Evolutionary conservation across 2,113 vertebrate genomes (phyloP).

Genomic region (Zeus faber): DNA sequence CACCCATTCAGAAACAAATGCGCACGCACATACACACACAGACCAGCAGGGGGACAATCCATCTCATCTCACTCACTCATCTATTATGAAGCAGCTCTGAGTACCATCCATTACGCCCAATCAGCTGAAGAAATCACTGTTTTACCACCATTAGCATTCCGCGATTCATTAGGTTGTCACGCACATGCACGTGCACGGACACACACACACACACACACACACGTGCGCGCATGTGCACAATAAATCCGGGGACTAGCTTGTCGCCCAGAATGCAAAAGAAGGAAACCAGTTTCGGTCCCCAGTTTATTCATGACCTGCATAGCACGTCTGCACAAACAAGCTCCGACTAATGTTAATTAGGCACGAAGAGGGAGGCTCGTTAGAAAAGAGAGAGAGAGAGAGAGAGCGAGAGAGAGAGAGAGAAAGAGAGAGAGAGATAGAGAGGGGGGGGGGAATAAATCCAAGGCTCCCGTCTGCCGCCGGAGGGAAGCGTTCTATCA

Average conservation of each 20-base stretch:
- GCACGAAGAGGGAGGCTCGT: slow-evolving; percentile 47
- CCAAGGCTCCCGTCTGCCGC: too few relatives aligned
- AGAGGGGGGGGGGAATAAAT: too few relatives aligned
- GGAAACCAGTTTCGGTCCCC: slow-evolving; percentile 61
- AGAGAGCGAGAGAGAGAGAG: neutral
- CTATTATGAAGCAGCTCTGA: slow-evolving; percentile 65
- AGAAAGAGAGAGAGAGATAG: too few relatives aligned
- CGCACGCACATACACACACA: neutral
- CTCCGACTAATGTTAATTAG: slow-evolving; percentile 69
- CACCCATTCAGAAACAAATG: neutral
- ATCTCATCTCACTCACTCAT: slow-evolving; percentile 35
- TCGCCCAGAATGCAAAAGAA: slow-evolving; percentile 47
- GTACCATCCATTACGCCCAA: slow-evolving; percentile 66
- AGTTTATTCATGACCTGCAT: slow-evolving; percentile 73
- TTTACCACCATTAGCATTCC: slow-evolving; percentile 63
- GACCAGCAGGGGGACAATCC: slow-evolving; percentile 34
- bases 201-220: too few relatives aligned
- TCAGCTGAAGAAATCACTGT: slow-evolving; percentile 67
- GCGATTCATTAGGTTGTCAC: slow-evolving; percentile 58
- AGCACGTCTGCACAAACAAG: slow-evolving; percentile 63
- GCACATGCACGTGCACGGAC: neutral
- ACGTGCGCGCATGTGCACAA: slow-evolving; percentile 17
- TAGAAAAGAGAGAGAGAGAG: slow-evolving; percentile 31
- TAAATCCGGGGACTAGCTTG: slow-evolving; percentile 41
- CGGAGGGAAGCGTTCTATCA: slow-evolving; percentile 37